Evolutionary conservation across 1,140 invertebrate genomes (phyloP), one percentile per base, ranked within the genome.

Genomic region (Drosophila bifasciata): DNA sequence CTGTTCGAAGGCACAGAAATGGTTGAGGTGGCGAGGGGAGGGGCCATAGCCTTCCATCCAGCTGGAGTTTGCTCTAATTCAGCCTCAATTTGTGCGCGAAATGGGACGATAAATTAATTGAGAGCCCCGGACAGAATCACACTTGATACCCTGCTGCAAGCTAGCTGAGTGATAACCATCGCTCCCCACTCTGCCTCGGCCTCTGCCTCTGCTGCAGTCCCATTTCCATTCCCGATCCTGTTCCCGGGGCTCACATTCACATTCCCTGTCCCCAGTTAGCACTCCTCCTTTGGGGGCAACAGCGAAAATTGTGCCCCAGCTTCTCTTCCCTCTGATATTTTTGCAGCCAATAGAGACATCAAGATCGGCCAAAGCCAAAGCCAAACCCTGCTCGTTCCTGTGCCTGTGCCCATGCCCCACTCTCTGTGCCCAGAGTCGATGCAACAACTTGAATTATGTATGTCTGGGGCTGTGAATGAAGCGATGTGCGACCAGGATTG

Each of bases 81-180:
- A 84, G 78, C 76, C 67, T 76, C 79, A 90, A 90, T 90, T 90
- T 90, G 88, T 90, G 88, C 78, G 58, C 71, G 64, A 81, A 73
- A 75, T 76, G 79, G 70, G 62, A 60, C 88, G 68, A 90, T 90
- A 90, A 90, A 90, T 90, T 90, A 90, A 90, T 90, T 78, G 63
- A 23, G 46, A 13, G 28, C 49, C 63, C 57, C 51, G 45, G 40
- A 44, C 46, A 44, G 41, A 48, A 23, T 32, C 45, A 32, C 41
- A 23, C n/a, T 43, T 61, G 71, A 52, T 61, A 46, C 56, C 62
- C 61, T 60, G 43, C 49, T 17, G 52, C 53, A 50, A 43, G 32
- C 32, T 36, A 36, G 32, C 32, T 36, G 68, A 75, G 52, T 79
- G 77, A 80, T 80, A 79, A 75, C 56, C 76, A 79, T 79, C 77